phyloP scores from a whole-genome alignment of 2,888 invertebrate genomes.

The Sphinx pinastri region DNA sequence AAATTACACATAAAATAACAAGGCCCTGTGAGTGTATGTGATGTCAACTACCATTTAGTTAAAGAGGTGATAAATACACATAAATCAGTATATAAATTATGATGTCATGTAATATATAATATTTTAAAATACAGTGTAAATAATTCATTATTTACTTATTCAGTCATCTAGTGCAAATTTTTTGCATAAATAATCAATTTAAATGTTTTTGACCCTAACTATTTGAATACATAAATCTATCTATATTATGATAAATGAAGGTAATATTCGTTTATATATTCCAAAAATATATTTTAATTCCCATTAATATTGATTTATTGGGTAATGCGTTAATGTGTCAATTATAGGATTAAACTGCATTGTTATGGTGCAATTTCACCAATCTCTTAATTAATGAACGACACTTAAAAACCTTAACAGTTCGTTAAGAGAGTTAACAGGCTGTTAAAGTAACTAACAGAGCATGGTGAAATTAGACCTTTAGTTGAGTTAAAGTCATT shows the following conservation, averaged over 20 bases:
- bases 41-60: too few relatives aligned
- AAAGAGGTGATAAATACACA: too few relatives aligned
- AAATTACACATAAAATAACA: too few relatives aligned
- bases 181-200: slow-evolving; percentile 10
- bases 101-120: neutral
- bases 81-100: neutral
- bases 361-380: too few relatives aligned
- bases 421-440: too few relatives aligned
- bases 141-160: neutral
- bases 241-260: neutral
- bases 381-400: too few relatives aligned
- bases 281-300: neutral
- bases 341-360: neutral
- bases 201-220: slow-evolving; percentile 13
- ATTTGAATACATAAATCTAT: slow-evolving; percentile 3
- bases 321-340: neutral
- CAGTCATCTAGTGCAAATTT: neutral
- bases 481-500: too few relatives aligned
- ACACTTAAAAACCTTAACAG: too few relatives aligned
- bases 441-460: too few relatives aligned
- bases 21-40: too few relatives aligned
- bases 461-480: too few relatives aligned
- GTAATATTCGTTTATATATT: neutral
- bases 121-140: neutral
- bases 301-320: neutral